A percentile compares a stretch with the other conserved stretches of the same genome.
These are phyloP conservation scores for Drosophila bipectinata DNA, from an alignment of 1,140 invertebrate genomes.

Conservation along the genomic window DNA sequence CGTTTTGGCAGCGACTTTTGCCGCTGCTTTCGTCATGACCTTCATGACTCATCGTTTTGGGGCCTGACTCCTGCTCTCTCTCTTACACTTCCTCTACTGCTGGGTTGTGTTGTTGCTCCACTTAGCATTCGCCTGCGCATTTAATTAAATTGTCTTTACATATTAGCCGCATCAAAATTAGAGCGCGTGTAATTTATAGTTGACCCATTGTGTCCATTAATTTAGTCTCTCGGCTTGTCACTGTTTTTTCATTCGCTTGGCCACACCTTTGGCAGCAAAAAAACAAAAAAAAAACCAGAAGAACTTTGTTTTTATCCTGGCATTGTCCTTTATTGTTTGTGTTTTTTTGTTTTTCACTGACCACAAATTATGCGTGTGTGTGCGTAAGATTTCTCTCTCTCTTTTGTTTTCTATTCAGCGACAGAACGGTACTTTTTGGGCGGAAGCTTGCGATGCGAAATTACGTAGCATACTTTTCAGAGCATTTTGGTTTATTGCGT, in stretches of 20 bases:
- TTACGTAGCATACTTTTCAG: constrained; percentile 36
- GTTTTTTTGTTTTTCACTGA: neutral
- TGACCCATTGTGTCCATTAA: constrained; percentile 74
- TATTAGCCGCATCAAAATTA: constrained; percentile 74
- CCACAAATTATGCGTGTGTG: constrained; percentile 6
- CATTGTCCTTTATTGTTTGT: constrained; percentile 5
- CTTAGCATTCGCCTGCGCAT: constrained; percentile 57
- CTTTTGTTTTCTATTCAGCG: neutral
- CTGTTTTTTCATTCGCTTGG: constrained; percentile 9
- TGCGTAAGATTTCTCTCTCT: neutral
- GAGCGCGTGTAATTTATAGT: constrained; percentile 74
- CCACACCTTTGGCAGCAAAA: constrained; percentile 35
- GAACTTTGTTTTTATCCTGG: neutral
- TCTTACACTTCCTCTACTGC: neutral
- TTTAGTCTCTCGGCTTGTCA: constrained; percentile 44
- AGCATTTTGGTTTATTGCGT: neutral
- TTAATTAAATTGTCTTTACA: constrained; percentile 79
- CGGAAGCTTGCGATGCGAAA: neutral
- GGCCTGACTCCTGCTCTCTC: constrained; percentile 28
- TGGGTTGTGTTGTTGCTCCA: constrained; percentile 32
- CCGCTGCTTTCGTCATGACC: constrained; percentile 83
- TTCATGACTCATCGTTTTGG: constrained; percentile 83
- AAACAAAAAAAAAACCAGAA: neutral
- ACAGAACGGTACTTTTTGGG: too few relatives aligned
- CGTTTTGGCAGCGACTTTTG: constrained; percentile 69